Evolutionary conservation across 2,797 vertebrate genomes (phyloP), one percentile per base, ranked within the genome.

Genomic region (Gila robusta): DNA sequence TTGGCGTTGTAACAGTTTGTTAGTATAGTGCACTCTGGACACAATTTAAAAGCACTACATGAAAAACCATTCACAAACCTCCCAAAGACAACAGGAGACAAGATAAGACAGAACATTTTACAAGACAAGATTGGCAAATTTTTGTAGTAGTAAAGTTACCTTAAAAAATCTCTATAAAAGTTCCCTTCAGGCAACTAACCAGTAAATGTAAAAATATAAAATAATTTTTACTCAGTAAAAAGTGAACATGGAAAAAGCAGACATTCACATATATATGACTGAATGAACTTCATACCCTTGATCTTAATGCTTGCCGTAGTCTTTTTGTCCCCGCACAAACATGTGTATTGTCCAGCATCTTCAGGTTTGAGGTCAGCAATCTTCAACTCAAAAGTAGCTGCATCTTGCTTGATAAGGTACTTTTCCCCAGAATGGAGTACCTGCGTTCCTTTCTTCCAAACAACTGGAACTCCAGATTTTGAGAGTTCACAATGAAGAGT

Each of bases 281-380:
- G 19, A 69, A 77, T 81, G 73, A 88, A 71, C 83, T 71, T 90
- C 91, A 79, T 97, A 97, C 96, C 96, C 88, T 96, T 94, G 72
- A 97, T 95, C 39, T 81, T 92, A 85, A 97, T 89, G 87, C 90
- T 93, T 70, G 96, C 95, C 4, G 93, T 91, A 87, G 94, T 96
- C 82, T 92, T 89, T 10, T 91, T 82, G n/a, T 96, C 93, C 79
- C 95, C 96, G 87, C 92, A 95, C 41, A 89, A 85, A 90, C 96
- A 98, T 0, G 87, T 93, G 90, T 97, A 98, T 82, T 88, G 91
- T 86, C 96, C 97, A 35, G 93, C 84, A 88, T 98, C 97, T 62
- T 82, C 89, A 85, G 91, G 81, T 1, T 85, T 92, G 83, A 98
- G 91, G 83, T 96, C 91, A 0, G 92, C 91, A 87, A 99, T 96